Percentiles rank a stretch among this genome's conserved stretches.
Conservation (phyloP, 2,113 vertebrate genomes). For the Antigone vipio region DNA sequence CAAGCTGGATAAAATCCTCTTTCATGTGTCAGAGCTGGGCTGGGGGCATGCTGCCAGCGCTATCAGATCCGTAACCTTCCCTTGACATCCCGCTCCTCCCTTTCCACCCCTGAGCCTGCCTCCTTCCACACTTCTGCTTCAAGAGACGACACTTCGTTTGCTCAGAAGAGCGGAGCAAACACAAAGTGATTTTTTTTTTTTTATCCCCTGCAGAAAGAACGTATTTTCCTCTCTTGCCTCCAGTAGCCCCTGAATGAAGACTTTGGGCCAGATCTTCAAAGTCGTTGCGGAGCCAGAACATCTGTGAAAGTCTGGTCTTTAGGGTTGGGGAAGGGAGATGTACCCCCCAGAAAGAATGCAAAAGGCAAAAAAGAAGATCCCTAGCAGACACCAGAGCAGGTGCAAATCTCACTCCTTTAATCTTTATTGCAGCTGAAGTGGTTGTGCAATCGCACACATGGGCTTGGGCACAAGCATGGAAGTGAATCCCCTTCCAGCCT, state of each 20-base stretch:
- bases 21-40: not conserved
- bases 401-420: not conserved
- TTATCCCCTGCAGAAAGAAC: not conserved
- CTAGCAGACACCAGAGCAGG: not conserved
- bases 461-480: not conserved
- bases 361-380: not conserved
- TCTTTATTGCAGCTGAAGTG: not conserved
- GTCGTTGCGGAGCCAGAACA: fast-evolving
- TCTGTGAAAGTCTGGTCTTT: not conserved
- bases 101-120: not conserved
- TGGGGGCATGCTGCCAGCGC: not conserved
- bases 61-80: not conserved
- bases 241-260: not conserved
- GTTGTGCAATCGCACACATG: fast-evolving
- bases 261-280: not conserved
- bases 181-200: not conserved
- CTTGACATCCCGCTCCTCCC: not conserved
- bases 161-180: not conserved
- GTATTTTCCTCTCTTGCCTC: not conserved
- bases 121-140: not conserved
- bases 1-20: not conserved
- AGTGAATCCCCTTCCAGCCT: not conserved
- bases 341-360: not conserved
- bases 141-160: not conserved
- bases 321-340: not conserved